Base-by-base conservation (phyloP, 2,888 invertebrate genomes). In the Mesodorylaimus sp. region DNA sequence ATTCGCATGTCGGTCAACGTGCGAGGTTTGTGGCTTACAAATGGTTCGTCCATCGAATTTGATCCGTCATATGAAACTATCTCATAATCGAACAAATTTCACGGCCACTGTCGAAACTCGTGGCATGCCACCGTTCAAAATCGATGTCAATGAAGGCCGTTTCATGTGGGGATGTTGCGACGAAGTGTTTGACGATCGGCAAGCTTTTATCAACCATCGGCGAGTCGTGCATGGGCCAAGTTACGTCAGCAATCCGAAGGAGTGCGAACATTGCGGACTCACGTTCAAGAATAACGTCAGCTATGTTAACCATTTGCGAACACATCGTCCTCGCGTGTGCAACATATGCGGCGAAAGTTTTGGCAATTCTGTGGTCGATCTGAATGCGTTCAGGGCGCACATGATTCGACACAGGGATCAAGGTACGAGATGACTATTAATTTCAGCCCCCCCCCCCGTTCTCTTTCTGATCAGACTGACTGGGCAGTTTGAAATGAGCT, bases 21-120 rank as follows among this genome's bases (percentile, higher is more conserved):
- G 62, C 48, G 56, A 57, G n/a, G 51, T 58, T 13, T 62, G 62
- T 52, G 58, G 58, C 1, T 47, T 61, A 48, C 52, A 54, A 7
- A 53, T 61, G 44, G 55, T 57, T 25, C 52, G 58, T 10, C 62
- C 62, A 3, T 55, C 58, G 7, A 55, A 60, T 7, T 51, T 62
- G 10, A 54, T 62, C 29, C 55, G 59, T 10, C 62, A 62, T 52
- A 61, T 62, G 61, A 53, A 55, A 19, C 54, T 60, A 21, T 59
- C 58, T 5, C 62, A 62, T 47, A 52, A 51, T n/a, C 55, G 55
- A 41, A 47, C 50, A n/a, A 52, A 52, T 39, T 60, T 60, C 49
- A 49, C 48, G 19, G 55, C 55, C 13, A 50, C 51, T n/a, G 54
- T 55, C 16, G 55, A 55, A 36, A 55, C 55, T n/a, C 52, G 50